A percentile compares a stretch with the other conserved stretches of the same genome.
Conservation (phyloP, 2,888 invertebrate species). For the Chaetogeoica ovagalla region DNA sequence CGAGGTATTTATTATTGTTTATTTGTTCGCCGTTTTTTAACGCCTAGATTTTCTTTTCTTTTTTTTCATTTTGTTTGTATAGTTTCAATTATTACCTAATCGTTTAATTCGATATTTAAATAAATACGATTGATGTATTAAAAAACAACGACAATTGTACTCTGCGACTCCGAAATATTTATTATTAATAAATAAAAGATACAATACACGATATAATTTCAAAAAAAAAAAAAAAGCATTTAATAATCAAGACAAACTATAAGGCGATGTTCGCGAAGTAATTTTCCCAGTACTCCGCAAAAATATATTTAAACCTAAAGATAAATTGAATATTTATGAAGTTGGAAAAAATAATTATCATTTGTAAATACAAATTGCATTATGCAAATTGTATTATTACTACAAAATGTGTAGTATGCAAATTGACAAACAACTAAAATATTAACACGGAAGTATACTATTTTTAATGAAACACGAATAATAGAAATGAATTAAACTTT, state of each 20-base stretch:
- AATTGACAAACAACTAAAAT: background rate
- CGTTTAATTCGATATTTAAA: background rate
- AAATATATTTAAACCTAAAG: too few species aligned
- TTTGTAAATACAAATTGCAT: background rate
- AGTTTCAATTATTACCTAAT: background rate
- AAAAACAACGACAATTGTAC: background rate
- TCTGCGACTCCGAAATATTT: background rate
- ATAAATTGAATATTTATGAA: background rate
- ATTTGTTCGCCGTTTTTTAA: too few species aligned
- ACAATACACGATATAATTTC: too few species aligned
- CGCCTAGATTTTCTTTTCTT: too few species aligned
- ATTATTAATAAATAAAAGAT: background rate
- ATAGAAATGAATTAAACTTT: background rate
- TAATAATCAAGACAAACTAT: too few species aligned
- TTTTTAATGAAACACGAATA: background rate
- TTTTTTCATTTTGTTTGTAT: too few species aligned
- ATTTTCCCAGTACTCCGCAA: too few species aligned
- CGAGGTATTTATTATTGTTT: conserved; percentile 4
- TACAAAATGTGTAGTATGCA: background rate
- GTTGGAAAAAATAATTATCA: background rate
- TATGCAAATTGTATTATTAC: background rate
- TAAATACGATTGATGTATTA: background rate
- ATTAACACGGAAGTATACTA: background rate
- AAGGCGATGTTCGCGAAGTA: too few species aligned
- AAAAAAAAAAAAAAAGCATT: too few species aligned